Conservation (phyloP, 2,888 invertebrate species). For the Andrena haemorrhoa region DNA sequence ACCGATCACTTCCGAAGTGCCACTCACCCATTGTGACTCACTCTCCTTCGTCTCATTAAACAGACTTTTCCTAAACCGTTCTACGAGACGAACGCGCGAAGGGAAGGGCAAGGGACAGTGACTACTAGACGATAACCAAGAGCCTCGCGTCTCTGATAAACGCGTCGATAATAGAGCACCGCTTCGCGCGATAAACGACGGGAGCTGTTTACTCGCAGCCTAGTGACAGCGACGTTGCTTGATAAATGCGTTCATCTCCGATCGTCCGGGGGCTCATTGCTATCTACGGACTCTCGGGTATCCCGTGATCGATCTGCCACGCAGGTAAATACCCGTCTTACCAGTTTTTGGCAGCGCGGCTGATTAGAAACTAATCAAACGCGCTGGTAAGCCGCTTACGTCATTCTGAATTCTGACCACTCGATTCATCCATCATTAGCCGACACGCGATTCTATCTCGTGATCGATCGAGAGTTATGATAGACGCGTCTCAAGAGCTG, state of each 20-base stretch:
- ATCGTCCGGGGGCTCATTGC: constrained; percentile 10
- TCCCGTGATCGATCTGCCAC: constrained; percentile 42
- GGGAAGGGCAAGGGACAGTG: constrained; percentile 36
- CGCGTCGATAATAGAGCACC: constrained; percentile 35
- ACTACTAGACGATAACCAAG: constrained; percentile 56
- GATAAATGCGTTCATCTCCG: constrained; percentile 49
- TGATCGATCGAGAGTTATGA: constrained; percentile 36
- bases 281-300: constrained; percentile 24
- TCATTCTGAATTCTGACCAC: constrained; percentile 22
- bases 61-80: background rate
- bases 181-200: constrained; percentile 48
- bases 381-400: constrained; percentile 47
- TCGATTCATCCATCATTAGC: constrained; percentile 57
- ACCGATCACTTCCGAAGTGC: no score
- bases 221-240: constrained; percentile 44
- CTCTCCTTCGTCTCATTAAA: background rate
- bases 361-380: constrained; percentile 52
- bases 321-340: constrained; percentile 50
- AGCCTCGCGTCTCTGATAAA: constrained; percentile 61
- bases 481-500: background rate
- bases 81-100: constrained; percentile 12
- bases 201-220: constrained; percentile 59
- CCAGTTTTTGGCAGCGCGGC: constrained; percentile 45
- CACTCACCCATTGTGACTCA: constrained; percentile 24
- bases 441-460: constrained; percentile 36